These are phyloP conservation scores for Oryzias woworae DNA, from an alignment of 2,113 vertebrate genomes.

Conservation along the genomic window DNA sequence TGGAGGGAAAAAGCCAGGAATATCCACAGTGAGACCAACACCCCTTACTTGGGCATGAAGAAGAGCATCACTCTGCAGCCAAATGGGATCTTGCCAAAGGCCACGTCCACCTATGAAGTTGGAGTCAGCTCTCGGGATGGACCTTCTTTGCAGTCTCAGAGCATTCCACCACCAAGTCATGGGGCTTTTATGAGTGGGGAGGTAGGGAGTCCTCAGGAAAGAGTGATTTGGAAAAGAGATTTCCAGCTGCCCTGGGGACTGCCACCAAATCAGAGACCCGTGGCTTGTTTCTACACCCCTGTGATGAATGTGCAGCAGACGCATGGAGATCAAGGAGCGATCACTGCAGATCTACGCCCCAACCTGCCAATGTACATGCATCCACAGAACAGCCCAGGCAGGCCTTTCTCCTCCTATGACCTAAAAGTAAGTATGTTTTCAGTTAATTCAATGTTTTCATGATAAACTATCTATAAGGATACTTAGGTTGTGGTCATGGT, in stretches of 20 bases:
- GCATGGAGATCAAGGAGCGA: constrained; percentile 55
- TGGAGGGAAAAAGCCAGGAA: constrained; percentile 84
- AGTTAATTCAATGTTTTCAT: constrained; percentile 5
- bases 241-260: constrained; percentile 71
- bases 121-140: constrained; percentile 60
- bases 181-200: constrained; percentile 61
- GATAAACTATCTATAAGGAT: constrained; percentile 38
- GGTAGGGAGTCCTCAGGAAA: constrained; percentile 72
- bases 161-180: constrained; percentile 51
- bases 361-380: constrained; percentile 67
- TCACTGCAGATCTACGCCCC: constrained; percentile 57
- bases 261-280: constrained; percentile 79
- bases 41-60: constrained; percentile 84
- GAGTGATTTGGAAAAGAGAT: constrained; percentile 77
- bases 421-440: constrained; percentile 73
- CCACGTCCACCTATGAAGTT: constrained; percentile 87
- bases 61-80: constrained; percentile 80
- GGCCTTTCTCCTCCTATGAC: constrained; percentile 82
- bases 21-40: constrained; percentile 83
- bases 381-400: constrained; percentile 76
- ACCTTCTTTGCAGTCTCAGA: constrained; percentile 43
- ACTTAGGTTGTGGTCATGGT: too few relatives aligned
- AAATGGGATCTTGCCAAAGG: constrained; percentile 86
- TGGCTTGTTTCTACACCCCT: constrained; percentile 82
- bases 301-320: constrained; percentile 75